Conservation (phyloP, 92 coral and sea anemone species). For the Hydrozoanthus gracilis region DNA sequence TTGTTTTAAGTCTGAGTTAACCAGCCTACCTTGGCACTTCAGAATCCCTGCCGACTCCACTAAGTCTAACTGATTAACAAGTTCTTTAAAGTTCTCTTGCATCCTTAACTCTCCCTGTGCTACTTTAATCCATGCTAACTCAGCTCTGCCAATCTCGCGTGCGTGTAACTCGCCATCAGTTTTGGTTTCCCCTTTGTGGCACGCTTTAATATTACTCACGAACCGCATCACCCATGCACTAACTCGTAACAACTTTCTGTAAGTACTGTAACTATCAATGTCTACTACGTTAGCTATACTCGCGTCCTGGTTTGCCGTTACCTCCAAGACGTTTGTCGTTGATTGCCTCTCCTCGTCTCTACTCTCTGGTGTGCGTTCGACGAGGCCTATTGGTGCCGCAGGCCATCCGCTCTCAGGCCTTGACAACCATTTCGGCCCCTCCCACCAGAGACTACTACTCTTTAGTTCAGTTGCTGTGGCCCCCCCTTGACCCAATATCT, state of each 20-base stretch:
- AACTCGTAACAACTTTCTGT: background rate
- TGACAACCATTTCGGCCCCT: slow-evolving; percentile 32
- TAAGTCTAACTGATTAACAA: background rate
- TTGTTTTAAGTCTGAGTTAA: background rate
- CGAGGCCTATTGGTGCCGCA: background rate
- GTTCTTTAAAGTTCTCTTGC: background rate
- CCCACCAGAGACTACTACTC: slow-evolving; percentile 21
- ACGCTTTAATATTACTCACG: too few species aligned
- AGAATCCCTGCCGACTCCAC: slow-evolving; percentile 1
- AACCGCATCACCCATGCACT: too few species aligned
- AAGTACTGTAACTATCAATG: background rate
- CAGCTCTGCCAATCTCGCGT: background rate
- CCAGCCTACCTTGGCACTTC: slow-evolving; percentile 13
- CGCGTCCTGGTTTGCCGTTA: background rate
- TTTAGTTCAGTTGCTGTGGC: background rate
- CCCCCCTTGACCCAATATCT: slow-evolving; percentile 28
- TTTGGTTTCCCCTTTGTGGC: too few species aligned
- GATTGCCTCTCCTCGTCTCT: background rate
- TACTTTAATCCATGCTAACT: slow-evolving; percentile 1
- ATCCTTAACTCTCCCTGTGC: slow-evolving; percentile 2
- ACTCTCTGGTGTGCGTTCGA: too few species aligned
- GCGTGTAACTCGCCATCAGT: background rate
- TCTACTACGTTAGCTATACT: background rate
- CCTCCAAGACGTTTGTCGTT: background rate
- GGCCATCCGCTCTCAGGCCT: background rate